A percentile compares a stretch with the other conserved stretches of the same genome.
Evolutionary conservation across 2,113 vertebrate species (phyloP).

Genomic region (Salvelinus namaycush): DNA sequence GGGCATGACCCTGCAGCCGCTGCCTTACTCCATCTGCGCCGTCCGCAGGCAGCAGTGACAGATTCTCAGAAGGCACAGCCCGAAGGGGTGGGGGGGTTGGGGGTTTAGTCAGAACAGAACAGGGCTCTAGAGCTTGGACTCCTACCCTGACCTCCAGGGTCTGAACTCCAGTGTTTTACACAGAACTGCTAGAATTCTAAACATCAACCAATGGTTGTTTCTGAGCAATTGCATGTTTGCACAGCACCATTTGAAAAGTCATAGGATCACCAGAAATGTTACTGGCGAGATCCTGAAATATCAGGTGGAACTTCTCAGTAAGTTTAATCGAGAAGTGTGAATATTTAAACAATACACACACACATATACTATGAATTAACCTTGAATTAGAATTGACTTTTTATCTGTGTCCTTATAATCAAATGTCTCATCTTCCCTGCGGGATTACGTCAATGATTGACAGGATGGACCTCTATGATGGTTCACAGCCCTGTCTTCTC

Average conservation of each 20-base stretch:
- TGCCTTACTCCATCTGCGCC: slow-evolving; percentile 87
- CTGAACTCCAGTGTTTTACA: slow-evolving; percentile 32
- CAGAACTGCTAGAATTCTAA: slow-evolving; percentile 25
- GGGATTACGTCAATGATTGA: neutral
- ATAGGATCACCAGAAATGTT: neutral
- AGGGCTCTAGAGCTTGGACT: too few species aligned
- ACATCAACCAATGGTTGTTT: slow-evolving; percentile 35
- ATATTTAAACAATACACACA: neutral
- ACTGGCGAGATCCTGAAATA: neutral
- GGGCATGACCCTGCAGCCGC: slow-evolving; percentile 95
- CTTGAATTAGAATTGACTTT: neutral
- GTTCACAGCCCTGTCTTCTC: slow-evolving; percentile 56
- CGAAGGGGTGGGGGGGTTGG: neutral
- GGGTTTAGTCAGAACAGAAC: too few species aligned
- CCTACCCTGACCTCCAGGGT: neutral
- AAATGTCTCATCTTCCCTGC: neutral
- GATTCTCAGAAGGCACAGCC: slow-evolving; percentile 24
- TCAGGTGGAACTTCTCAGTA: too few species aligned
- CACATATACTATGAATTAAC: neutral
- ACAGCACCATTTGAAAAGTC: slow-evolving; percentile 36
- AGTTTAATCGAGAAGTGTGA: too few species aligned
- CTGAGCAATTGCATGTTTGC: slow-evolving; percentile 54
- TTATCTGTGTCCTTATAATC: neutral
- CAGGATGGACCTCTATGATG: slow-evolving; percentile 54
- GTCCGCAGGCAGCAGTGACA: slow-evolving; percentile 74